Conservation (phyloP, 2,113 vertebrate species). For the Mixornis gularis region DNA sequence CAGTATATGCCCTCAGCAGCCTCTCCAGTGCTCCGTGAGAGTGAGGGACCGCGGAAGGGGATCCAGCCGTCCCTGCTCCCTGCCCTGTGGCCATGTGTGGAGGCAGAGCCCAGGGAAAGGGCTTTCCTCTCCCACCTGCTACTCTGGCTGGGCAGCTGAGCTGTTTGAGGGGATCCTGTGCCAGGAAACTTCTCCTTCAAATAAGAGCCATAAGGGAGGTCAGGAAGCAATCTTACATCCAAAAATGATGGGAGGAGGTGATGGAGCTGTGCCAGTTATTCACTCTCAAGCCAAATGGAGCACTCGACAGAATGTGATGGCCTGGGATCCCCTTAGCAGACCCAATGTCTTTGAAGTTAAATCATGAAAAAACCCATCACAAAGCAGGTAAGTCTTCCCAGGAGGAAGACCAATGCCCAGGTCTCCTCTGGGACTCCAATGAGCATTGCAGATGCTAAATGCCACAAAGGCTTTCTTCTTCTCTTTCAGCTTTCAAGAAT, state of each 20-base stretch:
- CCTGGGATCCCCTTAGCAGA: neutral
- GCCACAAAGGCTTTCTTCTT: neutral
- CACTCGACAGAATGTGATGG: neutral
- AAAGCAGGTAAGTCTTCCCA: neutral
- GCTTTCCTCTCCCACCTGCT: neutral
- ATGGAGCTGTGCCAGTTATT: neutral
- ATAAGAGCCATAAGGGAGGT: neutral
- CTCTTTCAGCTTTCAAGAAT: neutral
- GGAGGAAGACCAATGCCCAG: neutral
- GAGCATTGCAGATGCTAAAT: neutral
- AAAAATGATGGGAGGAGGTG: neutral
- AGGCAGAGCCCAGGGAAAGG: neutral
- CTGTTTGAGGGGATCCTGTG: neutral
- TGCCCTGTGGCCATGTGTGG: neutral
- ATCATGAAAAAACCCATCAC: fast-evolving
- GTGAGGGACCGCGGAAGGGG: neutral
- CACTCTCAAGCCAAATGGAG: neutral
- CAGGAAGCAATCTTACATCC: neutral
- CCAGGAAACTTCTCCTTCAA: neutral
- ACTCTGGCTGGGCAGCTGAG: neutral
- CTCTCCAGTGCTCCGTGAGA: fast-evolving
- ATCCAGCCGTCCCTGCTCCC: too few relatives aligned
- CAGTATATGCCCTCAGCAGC: neutral
- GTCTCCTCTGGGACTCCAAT: neutral
- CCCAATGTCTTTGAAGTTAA: neutral